Percentiles rank a stretch among this genome's conserved stretches.
phyloP scores from a whole-genome alignment of 2,888 invertebrate genomes.

The Cerastoderma edule region DNA sequence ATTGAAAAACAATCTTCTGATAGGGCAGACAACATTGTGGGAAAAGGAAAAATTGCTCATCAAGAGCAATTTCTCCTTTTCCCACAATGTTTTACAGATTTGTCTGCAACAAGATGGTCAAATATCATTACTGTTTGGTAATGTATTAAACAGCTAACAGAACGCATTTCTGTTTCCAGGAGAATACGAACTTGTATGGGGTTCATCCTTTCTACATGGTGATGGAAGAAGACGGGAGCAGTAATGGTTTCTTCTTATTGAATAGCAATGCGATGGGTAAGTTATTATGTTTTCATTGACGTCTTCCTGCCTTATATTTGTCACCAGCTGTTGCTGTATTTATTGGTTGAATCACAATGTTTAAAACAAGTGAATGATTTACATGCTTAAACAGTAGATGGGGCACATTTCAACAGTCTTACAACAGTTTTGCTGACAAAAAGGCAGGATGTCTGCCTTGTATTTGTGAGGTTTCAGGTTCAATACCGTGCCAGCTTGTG shows the following conservation, averaged over 20 bases:
- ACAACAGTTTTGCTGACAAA: too few species aligned
- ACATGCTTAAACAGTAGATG: too few species aligned
- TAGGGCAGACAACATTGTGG: not conserved
- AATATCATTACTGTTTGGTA: not conserved
- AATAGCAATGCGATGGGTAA: constrained; percentile 89
- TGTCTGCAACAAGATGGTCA: not conserved
- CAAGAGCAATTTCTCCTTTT: constrained; percentile 2
- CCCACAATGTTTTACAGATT: constrained; percentile 1
- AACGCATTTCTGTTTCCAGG: constrained; percentile 62
- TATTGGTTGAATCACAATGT: not conserved
- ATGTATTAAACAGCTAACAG: not conserved
- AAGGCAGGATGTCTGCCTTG: too few species aligned
- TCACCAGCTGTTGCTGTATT: constrained; percentile 3
- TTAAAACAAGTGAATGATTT: too few species aligned
- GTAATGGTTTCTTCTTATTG: constrained; percentile 90
- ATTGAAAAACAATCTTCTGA: not conserved
- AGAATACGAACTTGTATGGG: constrained; percentile 88
- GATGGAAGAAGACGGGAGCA: constrained; percentile 87
- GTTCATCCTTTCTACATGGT: constrained; percentile 92
- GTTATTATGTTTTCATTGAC: constrained; percentile 1
- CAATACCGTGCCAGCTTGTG: too few species aligned
- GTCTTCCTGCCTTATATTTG: too few species aligned
- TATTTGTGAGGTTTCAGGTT: too few species aligned
- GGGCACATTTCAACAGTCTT: too few species aligned
- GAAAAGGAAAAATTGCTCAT: constrained; percentile 4